Base-by-base conservation (phyloP, 2,797 vertebrate species). In the Botia kubotai region DNA sequence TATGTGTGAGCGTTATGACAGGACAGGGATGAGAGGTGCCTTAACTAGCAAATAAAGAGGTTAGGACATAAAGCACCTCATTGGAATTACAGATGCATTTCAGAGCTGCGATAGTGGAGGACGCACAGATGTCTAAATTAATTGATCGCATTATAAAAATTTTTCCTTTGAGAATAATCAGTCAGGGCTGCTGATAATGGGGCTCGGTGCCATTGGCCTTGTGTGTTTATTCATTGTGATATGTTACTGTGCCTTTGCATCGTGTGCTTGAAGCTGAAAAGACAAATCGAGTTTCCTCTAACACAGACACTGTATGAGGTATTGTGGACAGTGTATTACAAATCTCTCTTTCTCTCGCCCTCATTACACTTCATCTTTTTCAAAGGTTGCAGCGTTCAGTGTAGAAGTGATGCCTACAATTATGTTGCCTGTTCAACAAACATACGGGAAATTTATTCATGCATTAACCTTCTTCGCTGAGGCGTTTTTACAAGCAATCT, bases 351-450 rank as follows among this genome's bases (percentile, higher is more conserved):
- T 77, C 69, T 19, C 68, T 95, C 93, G 93, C 90, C 90, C 90
- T 92, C 90, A 91, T 86, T 88, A 88, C 92, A 91, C 92, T 93
- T 93, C 91, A 86, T 90, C 91, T 93, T 92, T 87, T 93, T 90
- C 91, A 89, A 82, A 88, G 92, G 93, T 92, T 94, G 90, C 89
- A 89, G 93, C 90, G 90, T 92, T 92, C 86, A 88, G 84, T 88
- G 92, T 33, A 16, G 14, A 94, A 94, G 94, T 95, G 94, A 95
- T 91, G 90, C 90, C 90, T 94, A 94, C 94, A 94, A 94, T 95
- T 94, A 94, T 92, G 93, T 55, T 29, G 76, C 74, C 43, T 72
- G 93, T 93, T 93, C 92, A 65, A 77, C 90, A 91, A 79, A 62
- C 53, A 60, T 52, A 66, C 75, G 43, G 77, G 72, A 72, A 58